A percentile compares a stretch with the other conserved stretches of the same genome.
Conservation (phyloP, 2,888 invertebrate genomes). For the Dicyrtoma fusca region DNA sequence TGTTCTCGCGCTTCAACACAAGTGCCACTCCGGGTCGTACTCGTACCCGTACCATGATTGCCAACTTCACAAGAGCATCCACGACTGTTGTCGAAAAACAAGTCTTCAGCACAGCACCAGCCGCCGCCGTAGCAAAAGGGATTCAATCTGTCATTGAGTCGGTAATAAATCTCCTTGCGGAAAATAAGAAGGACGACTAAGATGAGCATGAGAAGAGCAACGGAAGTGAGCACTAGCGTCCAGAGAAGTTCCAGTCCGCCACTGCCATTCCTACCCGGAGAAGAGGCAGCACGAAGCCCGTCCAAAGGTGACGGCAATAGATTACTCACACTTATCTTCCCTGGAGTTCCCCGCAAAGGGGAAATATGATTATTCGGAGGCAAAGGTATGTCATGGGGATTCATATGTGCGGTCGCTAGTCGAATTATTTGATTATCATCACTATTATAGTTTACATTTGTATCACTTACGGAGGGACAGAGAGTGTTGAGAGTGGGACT, state of each 20-base stretch:
- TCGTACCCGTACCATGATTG: background rate
- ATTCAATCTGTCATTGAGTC: constrained; percentile 29
- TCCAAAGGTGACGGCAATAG: constrained; percentile 24
- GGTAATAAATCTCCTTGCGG: constrained; percentile 48
- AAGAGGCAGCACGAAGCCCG: background rate
- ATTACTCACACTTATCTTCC: constrained; percentile 26
- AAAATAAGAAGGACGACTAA: constrained; percentile 45
- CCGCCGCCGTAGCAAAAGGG: background rate
- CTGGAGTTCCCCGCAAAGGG: background rate
- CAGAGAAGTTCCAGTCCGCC: constrained; percentile 31
- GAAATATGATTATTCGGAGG: background rate
- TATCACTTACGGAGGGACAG: no score
- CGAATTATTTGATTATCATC: no score
- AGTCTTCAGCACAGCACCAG: no score
- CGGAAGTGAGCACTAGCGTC: constrained; percentile 41
- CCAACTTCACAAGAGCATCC: background rate
- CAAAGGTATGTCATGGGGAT: no score
- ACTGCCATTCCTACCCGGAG: background rate
- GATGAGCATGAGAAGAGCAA: constrained; percentile 39
- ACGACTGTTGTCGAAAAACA: no score
- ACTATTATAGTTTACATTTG: no score
- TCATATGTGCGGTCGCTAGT: no score
- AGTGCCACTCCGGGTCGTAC: no score
- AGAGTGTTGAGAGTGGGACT: no score
- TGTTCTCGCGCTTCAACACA: no score